A percentile compares a stretch with the other conserved stretches of the same genome.
Conservation (phyloP, 2,888 invertebrate species). For the Andrena chrysosceles region DNA sequence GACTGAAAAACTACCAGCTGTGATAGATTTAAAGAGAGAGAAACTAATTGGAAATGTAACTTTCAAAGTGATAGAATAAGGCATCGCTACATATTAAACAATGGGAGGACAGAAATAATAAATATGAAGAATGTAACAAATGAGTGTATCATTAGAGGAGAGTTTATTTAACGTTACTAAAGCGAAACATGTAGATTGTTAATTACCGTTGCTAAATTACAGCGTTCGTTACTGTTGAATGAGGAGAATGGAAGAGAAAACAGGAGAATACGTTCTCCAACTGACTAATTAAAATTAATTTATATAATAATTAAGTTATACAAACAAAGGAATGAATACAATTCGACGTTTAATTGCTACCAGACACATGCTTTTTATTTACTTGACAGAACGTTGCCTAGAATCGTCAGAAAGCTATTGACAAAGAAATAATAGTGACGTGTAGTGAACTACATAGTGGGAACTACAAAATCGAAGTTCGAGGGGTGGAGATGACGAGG, state of each 20-base stretch:
- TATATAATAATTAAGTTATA: background rate
- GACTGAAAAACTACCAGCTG: conserved; percentile 7
- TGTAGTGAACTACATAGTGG: background rate
- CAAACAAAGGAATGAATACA: background rate
- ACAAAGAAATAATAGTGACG: background rate
- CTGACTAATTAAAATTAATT: conserved; percentile 4
- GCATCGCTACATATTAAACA: background rate
- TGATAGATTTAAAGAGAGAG: background rate
- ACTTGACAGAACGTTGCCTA: background rate
- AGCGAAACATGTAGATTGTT: no score
- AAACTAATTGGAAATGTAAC: background rate
- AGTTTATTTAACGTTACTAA: no score
- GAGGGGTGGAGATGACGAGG: background rate
- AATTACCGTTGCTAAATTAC: no score
- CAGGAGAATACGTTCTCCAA: background rate
- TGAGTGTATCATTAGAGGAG: no score
- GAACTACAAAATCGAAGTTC: conserved; percentile 25
- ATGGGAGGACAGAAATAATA: background rate
- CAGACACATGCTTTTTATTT: background rate
- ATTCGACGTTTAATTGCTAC: conserved; percentile 18
- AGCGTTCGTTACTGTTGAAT: background rate
- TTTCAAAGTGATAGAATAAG: background rate
- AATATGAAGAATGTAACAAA: background rate
- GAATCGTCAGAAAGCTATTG: background rate
- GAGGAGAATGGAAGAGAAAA: background rate